Conservation (phyloP, 1,140 invertebrate species). For the Mycetomoellerius zeteki region DNA sequence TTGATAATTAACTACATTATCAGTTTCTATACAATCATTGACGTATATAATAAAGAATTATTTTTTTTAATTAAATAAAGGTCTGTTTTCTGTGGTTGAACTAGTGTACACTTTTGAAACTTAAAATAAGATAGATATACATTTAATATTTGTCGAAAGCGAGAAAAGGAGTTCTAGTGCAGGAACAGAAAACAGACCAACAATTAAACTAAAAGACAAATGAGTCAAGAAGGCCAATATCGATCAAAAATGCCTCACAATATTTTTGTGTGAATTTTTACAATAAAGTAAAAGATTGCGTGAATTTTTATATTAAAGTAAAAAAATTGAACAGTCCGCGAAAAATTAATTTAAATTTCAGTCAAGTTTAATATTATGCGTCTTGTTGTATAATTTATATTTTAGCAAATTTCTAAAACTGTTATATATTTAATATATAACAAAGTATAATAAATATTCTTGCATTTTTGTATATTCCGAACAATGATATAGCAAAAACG, state of each 20-base stretch:
- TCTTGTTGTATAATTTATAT: background rate
- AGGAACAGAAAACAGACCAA: too few species aligned
- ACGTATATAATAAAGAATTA: background rate
- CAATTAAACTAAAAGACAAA: too few species aligned
- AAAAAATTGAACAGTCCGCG: background rate
- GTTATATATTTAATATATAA: background rate
- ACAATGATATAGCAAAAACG: background rate
- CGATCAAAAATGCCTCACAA: too few species aligned
- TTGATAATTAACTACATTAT: background rate
- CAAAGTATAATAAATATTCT: background rate
- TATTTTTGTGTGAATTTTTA: too few species aligned
- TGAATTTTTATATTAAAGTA: background rate
- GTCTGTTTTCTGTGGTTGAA: too few species aligned
- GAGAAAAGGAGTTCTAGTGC: too few species aligned
- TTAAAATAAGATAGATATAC: too few species aligned
- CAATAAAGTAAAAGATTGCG: too few species aligned
- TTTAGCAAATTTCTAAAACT: background rate
- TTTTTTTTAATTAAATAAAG: background rate
- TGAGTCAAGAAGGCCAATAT: too few species aligned
- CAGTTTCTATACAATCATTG: background rate
- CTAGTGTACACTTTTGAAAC: too few species aligned
- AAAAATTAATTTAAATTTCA: constrained; percentile 15
- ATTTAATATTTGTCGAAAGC: too few species aligned
- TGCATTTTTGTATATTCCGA: background rate
- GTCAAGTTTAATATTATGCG: background rate